Evolutionary conservation across 2,888 invertebrate species (phyloP).

Genomic region (Ichneumoninae sp.): DNA sequence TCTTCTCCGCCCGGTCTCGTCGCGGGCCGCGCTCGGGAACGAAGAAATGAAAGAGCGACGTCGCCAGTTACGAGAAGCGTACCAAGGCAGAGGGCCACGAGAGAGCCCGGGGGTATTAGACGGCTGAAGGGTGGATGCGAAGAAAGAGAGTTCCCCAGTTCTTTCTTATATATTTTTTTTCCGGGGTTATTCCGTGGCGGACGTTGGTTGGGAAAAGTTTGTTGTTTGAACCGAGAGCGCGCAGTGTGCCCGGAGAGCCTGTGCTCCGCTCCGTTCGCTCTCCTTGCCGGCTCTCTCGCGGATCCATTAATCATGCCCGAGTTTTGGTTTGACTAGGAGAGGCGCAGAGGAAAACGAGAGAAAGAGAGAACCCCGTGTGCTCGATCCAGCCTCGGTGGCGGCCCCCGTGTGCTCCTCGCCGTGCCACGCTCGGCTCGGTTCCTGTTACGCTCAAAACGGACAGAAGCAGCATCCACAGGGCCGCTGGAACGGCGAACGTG

Average conservation of each 20-base stretch:
- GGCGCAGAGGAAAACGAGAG: constrained; percentile 68
- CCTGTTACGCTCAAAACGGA: constrained; percentile 43
- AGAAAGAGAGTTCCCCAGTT: constrained; percentile 82
- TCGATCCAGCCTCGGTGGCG: constrained; percentile 40
- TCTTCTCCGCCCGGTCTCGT: constrained; percentile 46
- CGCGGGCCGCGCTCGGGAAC: constrained; percentile 32
- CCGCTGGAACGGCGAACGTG: constrained; percentile 83
- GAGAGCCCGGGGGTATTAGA: constrained; percentile 81
- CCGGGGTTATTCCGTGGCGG: constrained; percentile 76
- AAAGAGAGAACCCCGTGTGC: constrained; percentile 84
- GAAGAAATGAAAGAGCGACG: constrained; percentile 62
- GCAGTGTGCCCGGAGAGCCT: constrained; percentile 45
- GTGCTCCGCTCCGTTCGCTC: constrained; percentile 70
- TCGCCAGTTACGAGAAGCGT: constrained; percentile 53
- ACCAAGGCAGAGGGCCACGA: constrained; percentile 78
- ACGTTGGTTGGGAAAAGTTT: constrained; percentile 87
- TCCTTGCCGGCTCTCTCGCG: constrained; percentile 67
- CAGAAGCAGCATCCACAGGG: constrained; percentile 60
- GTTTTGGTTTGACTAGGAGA: constrained; percentile 75
- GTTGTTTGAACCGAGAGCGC: constrained; percentile 85
- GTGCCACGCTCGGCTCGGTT: constrained; percentile 78
- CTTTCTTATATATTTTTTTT: constrained; percentile 82
- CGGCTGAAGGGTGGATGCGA: constrained; percentile 84
- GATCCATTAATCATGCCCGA: constrained; percentile 75
- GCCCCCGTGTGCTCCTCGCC: constrained; percentile 70